phyloP scores from a whole-genome alignment of 2,797 vertebrate species.

The Rhynchonycteris naso region DNA sequence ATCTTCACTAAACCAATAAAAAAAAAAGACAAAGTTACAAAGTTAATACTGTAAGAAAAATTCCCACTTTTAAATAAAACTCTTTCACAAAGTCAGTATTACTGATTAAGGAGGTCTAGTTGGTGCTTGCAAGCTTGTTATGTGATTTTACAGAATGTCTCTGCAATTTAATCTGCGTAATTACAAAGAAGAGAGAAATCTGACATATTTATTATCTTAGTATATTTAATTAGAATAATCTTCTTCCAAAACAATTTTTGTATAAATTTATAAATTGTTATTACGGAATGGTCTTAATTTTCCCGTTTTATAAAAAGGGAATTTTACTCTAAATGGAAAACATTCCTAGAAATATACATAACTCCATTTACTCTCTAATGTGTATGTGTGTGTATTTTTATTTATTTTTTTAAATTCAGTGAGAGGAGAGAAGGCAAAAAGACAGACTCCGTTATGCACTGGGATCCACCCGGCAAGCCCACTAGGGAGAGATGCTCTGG shows the following conservation, averaged over 20 bases:
- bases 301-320: neutral
- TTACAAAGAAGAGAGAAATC: neutral
- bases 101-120: neutral
- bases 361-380: neutral
- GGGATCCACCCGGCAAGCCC: no score
- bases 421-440: no score
- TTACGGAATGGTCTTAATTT: constrained; percentile 17
- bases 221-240: constrained; percentile 37
- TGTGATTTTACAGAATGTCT: constrained; percentile 13
- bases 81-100: constrained; percentile 25
- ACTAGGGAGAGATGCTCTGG: no score
- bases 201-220: constrained; percentile 43
- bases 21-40: constrained; percentile 22
- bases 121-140: neutral
- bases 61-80: constrained; percentile 43
- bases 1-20: neutral
- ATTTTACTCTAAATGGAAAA: constrained; percentile 61
- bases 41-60: constrained; percentile 15
- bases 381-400: no score
- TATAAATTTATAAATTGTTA: constrained; percentile 47
- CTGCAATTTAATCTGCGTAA: constrained; percentile 43
- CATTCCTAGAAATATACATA: constrained; percentile 20
- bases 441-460: no score
- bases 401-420: no score
- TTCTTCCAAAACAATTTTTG: neutral